Conservation (phyloP, 2,113 vertebrate genomes). For the Apodemus sylvaticus region DNA sequence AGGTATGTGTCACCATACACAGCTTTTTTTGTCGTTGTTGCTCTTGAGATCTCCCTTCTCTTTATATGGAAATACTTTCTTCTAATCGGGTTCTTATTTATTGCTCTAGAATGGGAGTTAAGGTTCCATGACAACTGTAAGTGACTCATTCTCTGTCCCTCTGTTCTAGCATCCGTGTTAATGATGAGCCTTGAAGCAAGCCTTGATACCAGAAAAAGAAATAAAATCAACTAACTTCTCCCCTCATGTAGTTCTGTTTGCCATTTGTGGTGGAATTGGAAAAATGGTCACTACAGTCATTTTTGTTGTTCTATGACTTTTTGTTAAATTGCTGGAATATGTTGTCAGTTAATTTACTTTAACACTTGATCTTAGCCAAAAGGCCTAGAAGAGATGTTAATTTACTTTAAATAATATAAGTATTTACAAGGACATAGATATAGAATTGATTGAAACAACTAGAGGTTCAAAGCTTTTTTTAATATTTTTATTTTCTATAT, state of each 20-base stretch:
- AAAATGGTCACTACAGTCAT: not conserved
- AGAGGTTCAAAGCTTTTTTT: slow-evolving; percentile 13
- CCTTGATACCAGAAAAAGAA: not conserved
- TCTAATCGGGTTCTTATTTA: not conserved
- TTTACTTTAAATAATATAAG: slow-evolving; percentile 32
- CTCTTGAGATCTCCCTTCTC: not conserved
- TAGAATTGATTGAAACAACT: slow-evolving; percentile 16
- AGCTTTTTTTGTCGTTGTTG: not conserved
- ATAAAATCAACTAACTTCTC: not conserved
- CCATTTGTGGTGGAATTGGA: not conserved
- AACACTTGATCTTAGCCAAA: too few relatives aligned
- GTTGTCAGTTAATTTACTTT: not conserved
- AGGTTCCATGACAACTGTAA: not conserved
- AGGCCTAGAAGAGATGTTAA: too few relatives aligned
- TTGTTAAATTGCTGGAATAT: not conserved
- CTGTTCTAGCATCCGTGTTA: not conserved
- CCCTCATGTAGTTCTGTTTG: not conserved
- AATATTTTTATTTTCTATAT: too few relatives aligned
- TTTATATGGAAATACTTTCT: not conserved
- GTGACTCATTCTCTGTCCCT: not conserved
- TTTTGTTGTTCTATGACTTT: not conserved
- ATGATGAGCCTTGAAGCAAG: not conserved
- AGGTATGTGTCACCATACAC: not conserved
- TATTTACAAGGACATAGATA: slow-evolving; percentile 47
- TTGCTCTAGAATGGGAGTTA: not conserved